Base-by-base conservation (phyloP, 2,113 vertebrate species). In the Odocoileus virginianus region DNA sequence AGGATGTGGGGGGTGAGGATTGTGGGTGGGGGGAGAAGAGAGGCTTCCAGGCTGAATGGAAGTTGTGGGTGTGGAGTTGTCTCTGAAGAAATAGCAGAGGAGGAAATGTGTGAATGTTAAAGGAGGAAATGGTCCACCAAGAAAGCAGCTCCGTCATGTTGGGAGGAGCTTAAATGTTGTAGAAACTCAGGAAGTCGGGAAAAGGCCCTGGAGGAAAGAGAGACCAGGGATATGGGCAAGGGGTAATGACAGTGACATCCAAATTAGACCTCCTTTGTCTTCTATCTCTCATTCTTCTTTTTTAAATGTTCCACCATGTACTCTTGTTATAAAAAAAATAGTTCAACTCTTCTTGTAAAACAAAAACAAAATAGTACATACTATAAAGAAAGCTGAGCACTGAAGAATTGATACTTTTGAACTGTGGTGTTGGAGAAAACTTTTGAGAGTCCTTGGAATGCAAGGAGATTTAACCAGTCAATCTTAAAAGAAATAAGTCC, bases 251-350 rank as follows among this genome's bases (percentile, higher is more conserved):
- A 3, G 3, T 54, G 30, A n/a, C 13, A 54, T 36, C 15, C 23
- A 17, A 12, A 61, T 21, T 12, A 43, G 6, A 96, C 33, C 11
- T n/a, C 25, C 52, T 43, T 0, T 71, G 28, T 25, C 47, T 30
- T 14, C 6, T 76, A 14, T 43, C 23, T 76, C 23, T 43, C 40
- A 27, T 76, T 76, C 36, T 27, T 27, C 19, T 76, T 27, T 76
- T 43, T 76, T 2, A 43, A 76, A 99, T 99, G 99, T 99, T 99
- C 99, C 99, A 99, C 99, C 99, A 99, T 99, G 99, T 99, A 99
- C 98, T 99, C 98, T 98, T 99, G 98, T 99, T 99, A 99, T 99
- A 99, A 99, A 99, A 99, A 99, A 99, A 99, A 99, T 99, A 99
- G 99, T 99, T 99, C 98, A 99, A 99, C 99, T 99, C 99, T 99